phyloP scores from a whole-genome alignment of 2,888 invertebrate genomes.

The Ecdyonurus torrentis region DNA sequence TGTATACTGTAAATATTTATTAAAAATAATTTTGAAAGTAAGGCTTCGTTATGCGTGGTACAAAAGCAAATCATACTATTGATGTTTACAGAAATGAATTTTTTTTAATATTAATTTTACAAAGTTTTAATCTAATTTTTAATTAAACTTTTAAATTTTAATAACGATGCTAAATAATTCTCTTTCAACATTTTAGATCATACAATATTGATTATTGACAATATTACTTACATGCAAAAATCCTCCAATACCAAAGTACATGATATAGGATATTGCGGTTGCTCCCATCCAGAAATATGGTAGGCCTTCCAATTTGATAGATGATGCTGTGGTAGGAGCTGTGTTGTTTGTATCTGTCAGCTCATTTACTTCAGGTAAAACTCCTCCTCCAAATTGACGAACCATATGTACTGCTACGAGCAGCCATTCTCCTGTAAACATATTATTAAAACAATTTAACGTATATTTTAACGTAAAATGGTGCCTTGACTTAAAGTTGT shows the following conservation, averaged over 20 bases:
- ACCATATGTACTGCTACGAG: constrained; percentile 41
- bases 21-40: no score
- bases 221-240: constrained; percentile 43
- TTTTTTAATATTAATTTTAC: no score
- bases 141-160: no score
- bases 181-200: no score
- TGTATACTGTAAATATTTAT: no score
- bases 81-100: no score
- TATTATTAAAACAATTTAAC: not conserved
- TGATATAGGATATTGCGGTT: constrained; percentile 33
- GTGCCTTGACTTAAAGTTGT: not conserved
- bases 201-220: no score
- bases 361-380: not conserved
- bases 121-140: no score
- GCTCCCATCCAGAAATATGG: constrained; percentile 31
- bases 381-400: constrained; percentile 30
- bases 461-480: not conserved
- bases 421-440: constrained; percentile 46
- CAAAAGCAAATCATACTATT: no score
- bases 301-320: constrained; percentile 31
- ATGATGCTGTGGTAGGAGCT: not conserved
- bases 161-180: no score
- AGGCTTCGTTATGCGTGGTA: no score
- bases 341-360: constrained; percentile 13
- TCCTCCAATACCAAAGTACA: constrained; percentile 47